Base-by-base conservation (phyloP, 2,797 vertebrate genomes). In the Phalloptychus januarius region DNA sequence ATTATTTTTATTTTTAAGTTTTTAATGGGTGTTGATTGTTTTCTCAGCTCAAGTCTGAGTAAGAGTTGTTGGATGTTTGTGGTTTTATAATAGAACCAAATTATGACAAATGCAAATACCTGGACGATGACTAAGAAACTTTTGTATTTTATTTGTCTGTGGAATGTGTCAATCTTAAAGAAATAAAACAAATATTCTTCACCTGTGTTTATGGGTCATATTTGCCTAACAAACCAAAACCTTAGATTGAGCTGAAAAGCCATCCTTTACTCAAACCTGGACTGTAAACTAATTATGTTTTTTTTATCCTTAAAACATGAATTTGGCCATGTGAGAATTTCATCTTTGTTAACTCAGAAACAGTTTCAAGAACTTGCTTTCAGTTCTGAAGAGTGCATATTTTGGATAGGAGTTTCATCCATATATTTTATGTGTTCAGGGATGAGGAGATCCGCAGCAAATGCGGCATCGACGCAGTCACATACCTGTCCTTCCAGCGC, bases 401-500 rank as follows among this genome's bases (percentile, higher is more conserved):
- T 77, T 31, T 54, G 20, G 5, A 25, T 11, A 63, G 65, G 15
- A 36, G 18, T 80, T 72, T 86, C 45, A 44, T 44, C 6, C 40
- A 44, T 70, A n/a, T 70, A 16, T 70, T 70, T 44, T 16, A 2
- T 45, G 40, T 81, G 81, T 83, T 45, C 89, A 99, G 98, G 95
- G 97, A 99, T 0, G 96, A 97, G 84, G 98, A 99, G 82, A 98
- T 99, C 87, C 97, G 97, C 69, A 98, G 93, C 95, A 99, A 98
- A 91, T 99, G 98, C 40, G 98, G 98, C 82, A 92, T 97, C 0
- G 98, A 99, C 0, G 97, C 98, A 0, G 96, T 97, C 87, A 98
- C 96, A 48, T 99, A 99, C 96, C 96, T 99, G 92, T 97, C 95
- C 88, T 99, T 99, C 95, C 98, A 99, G 94, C 97, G 97, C 74